phyloP scores from a whole-genome alignment of 2,888 invertebrate genomes.

The Dioctria rufipes region DNA sequence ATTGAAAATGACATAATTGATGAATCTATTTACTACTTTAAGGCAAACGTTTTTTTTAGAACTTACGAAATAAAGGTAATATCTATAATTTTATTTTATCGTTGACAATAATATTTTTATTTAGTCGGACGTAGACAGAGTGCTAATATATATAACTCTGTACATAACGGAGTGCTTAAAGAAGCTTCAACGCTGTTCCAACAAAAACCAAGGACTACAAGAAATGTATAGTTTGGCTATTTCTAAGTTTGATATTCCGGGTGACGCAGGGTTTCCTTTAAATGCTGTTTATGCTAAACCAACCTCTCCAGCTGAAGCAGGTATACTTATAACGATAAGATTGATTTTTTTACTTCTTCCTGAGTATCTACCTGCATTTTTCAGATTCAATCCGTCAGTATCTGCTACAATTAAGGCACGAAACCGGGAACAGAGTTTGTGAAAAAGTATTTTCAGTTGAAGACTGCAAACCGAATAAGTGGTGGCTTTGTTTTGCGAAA shows the following conservation, averaged over 20 bases:
- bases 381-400: conserved; percentile 93
- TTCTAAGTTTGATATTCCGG: conserved; percentile 96
- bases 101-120: conserved; percentile 60
- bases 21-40: conserved; percentile 97
- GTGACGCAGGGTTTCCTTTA: conserved; percentile 93
- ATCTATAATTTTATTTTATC: background rate
- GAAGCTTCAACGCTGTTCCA: conserved; percentile 91
- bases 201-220: conserved; percentile 89
- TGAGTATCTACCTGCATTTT: conserved; percentile 61
- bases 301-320: conserved; percentile 82
- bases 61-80: conserved; percentile 97
- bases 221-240: conserved; percentile 98
- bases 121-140: conserved; percentile 95
- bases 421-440: conserved; percentile 91
- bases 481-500: conserved; percentile 99
- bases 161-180: conserved; percentile 99
- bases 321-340: conserved; percentile 70
- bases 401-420: conserved; percentile 94
- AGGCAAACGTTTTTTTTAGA: conserved; percentile 99
- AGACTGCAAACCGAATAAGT: conserved; percentile 97
- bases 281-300: conserved; percentile 97
- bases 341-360: background rate
- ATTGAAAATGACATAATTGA: conserved; percentile 93
- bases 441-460: conserved; percentile 91
- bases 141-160: conserved; percentile 96